Percentiles rank a stretch among this genome's conserved stretches.
These are phyloP conservation scores for Molossus alvarezi DNA, from an alignment of 2,797 vertebrate species.

Conservation along the genomic window DNA sequence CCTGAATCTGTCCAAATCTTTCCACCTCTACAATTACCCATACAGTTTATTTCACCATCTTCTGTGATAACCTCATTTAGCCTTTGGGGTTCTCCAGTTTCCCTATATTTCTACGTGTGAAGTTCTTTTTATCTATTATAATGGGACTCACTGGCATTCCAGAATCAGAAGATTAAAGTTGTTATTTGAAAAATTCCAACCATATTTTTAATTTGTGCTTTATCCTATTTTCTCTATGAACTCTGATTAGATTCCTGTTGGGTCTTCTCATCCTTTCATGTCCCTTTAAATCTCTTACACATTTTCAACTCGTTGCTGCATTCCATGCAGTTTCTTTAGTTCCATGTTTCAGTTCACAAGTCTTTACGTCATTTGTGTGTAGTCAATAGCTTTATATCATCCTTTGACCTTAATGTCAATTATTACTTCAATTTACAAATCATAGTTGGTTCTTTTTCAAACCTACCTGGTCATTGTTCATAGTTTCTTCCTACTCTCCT, in stretches of 20 bases:
- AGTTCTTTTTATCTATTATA: neutral
- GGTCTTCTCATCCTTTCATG: neutral
- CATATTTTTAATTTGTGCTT: neutral
- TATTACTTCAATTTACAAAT: neutral
- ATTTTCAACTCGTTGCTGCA: neutral
- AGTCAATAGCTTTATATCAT: neutral
- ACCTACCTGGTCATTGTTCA: neutral
- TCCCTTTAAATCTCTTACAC: neutral
- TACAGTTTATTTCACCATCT: neutral
- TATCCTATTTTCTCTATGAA: neutral
- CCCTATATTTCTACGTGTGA: neutral
- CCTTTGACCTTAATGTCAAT: neutral
- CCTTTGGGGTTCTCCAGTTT: neutral
- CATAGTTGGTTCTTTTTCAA: conserved; percentile 17
- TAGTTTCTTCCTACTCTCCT: neutral
- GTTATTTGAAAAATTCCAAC: conserved; percentile 38
- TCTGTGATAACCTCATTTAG: neutral
- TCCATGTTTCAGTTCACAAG: conserved; percentile 20
- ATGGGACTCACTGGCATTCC: neutral
- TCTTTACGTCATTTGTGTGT: neutral
- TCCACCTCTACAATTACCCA: neutral
- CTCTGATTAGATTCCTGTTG: neutral
- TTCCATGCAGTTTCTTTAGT: neutral
- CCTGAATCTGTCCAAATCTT: no score
- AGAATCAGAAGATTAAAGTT: neutral